phyloP scores from a whole-genome alignment of 2,888 invertebrate species.

The Orthosia cruda region DNA sequence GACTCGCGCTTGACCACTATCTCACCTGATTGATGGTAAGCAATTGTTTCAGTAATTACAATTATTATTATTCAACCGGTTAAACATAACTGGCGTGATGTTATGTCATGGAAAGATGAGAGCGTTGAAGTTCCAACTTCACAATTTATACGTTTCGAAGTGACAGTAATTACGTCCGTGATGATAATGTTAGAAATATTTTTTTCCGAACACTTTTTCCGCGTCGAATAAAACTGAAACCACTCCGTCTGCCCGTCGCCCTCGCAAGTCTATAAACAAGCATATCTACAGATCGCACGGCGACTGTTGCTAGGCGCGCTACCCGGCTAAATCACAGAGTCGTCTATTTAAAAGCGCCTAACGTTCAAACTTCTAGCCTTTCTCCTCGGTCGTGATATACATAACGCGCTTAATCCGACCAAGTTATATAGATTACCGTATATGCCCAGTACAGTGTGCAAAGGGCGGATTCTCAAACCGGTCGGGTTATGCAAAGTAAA shows the following conservation, averaged over 20 bases:
- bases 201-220: conserved; percentile 36
- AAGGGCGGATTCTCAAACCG: conserved; percentile 41
- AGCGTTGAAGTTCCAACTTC: not conserved
- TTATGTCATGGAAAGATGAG: no score
- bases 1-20: no score
- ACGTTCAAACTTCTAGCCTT: conserved; percentile 47
- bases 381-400: conserved; percentile 62
- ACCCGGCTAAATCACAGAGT: conserved; percentile 69
- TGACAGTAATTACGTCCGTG: conserved; percentile 44
- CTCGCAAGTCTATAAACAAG: conserved; percentile 69
- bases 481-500: conserved; percentile 70
- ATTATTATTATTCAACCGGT: no score
- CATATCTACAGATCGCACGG: conserved; percentile 55
- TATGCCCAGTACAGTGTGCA: conserved; percentile 17
- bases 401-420: conserved; percentile 64
- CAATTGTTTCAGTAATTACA: no score
- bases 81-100: no score
- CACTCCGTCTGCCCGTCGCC: conserved; percentile 75
- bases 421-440: conserved; percentile 61
- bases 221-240: conserved; percentile 64
- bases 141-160: conserved; percentile 25
- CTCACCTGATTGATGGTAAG: no score
- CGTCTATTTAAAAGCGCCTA: conserved; percentile 38
- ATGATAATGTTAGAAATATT: conserved; percentile 35
- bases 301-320: conserved; percentile 75